phyloP scores from a whole-genome alignment of 2,797 vertebrate species.

The Cuculus canorus region DNA sequence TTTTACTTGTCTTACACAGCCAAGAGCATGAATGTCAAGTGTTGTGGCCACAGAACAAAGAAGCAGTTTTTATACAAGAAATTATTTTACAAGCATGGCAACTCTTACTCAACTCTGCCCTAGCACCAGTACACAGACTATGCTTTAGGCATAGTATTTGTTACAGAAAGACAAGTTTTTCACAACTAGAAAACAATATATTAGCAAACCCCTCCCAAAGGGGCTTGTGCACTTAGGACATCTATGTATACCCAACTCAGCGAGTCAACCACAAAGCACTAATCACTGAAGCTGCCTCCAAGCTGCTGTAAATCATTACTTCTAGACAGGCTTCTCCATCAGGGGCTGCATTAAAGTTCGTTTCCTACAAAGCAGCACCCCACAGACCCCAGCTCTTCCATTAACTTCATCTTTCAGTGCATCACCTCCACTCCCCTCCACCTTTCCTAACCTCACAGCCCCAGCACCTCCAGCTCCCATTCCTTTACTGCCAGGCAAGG shows the following conservation, averaged over 20 bases:
- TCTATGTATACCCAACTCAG: neutral
- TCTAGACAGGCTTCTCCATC: neutral
- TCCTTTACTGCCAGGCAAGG: neutral
- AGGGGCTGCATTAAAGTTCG: neutral
- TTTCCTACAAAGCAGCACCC: neutral
- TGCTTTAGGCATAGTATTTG: neutral
- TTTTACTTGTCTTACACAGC: neutral
- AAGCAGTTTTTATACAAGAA: neutral
- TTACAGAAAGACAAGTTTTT: neutral
- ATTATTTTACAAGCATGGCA: neutral
- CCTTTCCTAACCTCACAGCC: neutral
- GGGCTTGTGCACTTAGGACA: neutral
- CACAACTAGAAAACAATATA: neutral
- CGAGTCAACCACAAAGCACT: neutral
- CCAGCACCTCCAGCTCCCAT: neutral
- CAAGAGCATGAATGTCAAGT: neutral
- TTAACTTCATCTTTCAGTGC: neutral
- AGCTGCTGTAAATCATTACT: neutral
- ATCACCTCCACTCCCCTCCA: neutral
- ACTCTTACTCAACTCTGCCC: neutral
- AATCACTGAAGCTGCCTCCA: neutral
- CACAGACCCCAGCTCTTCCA: neutral
- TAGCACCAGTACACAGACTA: neutral
- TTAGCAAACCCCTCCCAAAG: neutral
- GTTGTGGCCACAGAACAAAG: neutral